Conservation (phyloP, 2,797 vertebrate genomes). For the Gobionotothen gibberifrons region DNA sequence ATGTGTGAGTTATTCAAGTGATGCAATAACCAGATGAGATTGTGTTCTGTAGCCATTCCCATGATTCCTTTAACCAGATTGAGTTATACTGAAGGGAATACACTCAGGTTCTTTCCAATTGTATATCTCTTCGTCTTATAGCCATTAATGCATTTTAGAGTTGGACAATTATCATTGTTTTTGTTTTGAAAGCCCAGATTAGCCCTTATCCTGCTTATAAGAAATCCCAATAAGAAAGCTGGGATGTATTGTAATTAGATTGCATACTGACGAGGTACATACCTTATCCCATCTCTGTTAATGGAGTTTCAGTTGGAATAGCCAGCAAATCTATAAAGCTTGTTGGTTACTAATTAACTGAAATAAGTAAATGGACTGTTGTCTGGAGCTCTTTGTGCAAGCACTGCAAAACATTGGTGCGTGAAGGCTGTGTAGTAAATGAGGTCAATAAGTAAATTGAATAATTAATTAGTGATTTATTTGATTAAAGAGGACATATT, state of each 20-base stretch:
- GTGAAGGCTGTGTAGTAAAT: not conserved
- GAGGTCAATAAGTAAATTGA: not conserved
- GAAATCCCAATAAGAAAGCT: constrained; percentile 33
- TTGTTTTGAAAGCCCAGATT: constrained; percentile 38
- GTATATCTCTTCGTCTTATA: not conserved
- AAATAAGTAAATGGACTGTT: constrained; percentile 6
- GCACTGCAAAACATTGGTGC: not conserved
- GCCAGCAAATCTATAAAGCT: constrained; percentile 25
- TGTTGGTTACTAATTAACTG: constrained; percentile 36
- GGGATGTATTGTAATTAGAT: constrained; percentile 57
- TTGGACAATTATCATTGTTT: constrained; percentile 21
- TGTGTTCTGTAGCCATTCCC: constrained; percentile 5
- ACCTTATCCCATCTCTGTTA: constrained; percentile 52
- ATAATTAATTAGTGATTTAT: too few species aligned
- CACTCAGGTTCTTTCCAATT: not conserved
- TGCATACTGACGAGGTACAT: constrained; percentile 27
- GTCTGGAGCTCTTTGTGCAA: not conserved
- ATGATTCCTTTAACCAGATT: constrained; percentile 38
- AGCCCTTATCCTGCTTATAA: constrained; percentile 56
- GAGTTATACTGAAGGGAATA: not conserved
- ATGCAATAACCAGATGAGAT: constrained; percentile 7
- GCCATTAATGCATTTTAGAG: constrained; percentile 10
- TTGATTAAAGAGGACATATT: too few species aligned
- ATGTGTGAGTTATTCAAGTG: not conserved
- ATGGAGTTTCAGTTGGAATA: constrained; percentile 35